These are phyloP conservation scores for Esperia sulphurella DNA, from an alignment of 2,888 invertebrate genomes.

Conservation along the genomic window DNA sequence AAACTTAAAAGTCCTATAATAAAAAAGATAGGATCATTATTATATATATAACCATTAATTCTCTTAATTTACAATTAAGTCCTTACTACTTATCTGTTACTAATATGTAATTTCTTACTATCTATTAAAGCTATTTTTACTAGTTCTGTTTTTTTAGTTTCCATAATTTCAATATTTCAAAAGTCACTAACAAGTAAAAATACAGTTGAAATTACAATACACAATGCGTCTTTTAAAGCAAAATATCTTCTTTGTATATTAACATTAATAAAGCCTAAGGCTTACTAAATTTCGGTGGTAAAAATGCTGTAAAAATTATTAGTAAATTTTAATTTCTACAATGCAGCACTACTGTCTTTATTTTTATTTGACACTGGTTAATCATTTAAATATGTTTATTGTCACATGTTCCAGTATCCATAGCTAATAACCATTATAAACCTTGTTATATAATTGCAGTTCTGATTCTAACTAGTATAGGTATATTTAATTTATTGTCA, in stretches of 20 bases:
- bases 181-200: slow-evolving; percentile 13
- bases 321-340: neutral
- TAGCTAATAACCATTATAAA: no score
- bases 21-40: slow-evolving; percentile 1
- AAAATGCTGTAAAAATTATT: slow-evolving; percentile 11
- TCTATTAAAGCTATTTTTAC: slow-evolving; percentile 73
- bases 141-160: slow-evolving; percentile 41
- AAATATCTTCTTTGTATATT: neutral
- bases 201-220: neutral
- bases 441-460: no score
- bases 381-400: slow-evolving; percentile 4
- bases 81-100: slow-evolving; percentile 16
- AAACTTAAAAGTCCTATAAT: neutral
- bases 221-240: neutral
- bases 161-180: slow-evolving; percentile 14
- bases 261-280: slow-evolving; percentile 9
- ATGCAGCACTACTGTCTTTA: neutral
- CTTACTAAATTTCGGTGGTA: slow-evolving; percentile 1
- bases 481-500: neutral
- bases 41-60: neutral
- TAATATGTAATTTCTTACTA: slow-evolving; percentile 35
- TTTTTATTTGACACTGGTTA: neutral
- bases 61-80: neutral
- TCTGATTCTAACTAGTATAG: no score
- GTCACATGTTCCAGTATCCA: neutral